Evolutionary conservation across 2,888 invertebrate genomes (phyloP).

Genomic region (Diplazon laetatorius): DNA sequence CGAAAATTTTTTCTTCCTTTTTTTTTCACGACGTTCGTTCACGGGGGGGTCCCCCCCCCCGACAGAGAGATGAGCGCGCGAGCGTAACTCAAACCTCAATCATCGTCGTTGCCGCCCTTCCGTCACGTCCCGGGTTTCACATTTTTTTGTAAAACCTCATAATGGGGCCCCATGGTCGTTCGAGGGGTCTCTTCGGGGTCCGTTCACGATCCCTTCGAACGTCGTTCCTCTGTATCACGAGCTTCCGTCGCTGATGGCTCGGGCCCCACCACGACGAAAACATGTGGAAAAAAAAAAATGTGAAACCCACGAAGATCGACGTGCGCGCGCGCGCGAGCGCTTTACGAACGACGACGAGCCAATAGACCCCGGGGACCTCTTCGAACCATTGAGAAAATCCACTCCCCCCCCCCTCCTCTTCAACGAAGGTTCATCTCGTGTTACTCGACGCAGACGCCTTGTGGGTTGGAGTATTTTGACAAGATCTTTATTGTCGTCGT

Average conservation of each 20-base stretch:
- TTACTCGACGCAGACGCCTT: conserved; percentile 71
- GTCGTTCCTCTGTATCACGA: no score
- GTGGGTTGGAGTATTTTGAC: conserved; percentile 80
- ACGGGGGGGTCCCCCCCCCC: conserved; percentile 64
- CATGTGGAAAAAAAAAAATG: no score
- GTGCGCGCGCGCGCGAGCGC: conserved; percentile 49
- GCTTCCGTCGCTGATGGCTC: no score
- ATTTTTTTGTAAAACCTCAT: conserved; percentile 76
- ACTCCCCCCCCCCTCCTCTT: no score
- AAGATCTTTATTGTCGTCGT: conserved; percentile 81
- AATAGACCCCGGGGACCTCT: conserved; percentile 42
- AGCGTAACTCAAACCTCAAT: conserved; percentile 80
- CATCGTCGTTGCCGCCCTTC: conserved; percentile 63
- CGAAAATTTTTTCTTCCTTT: conserved; percentile 49
- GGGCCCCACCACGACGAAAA: no score
- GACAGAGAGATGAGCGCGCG: conserved; percentile 37
- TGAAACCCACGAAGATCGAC: conserved; percentile 60
- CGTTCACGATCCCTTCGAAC: conserved; percentile 50
- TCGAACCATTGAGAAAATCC: conserved; percentile 79
- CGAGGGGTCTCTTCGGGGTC: conserved; percentile 25
- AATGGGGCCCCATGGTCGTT: conserved; percentile 66
- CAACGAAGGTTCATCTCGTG: conserved; percentile 78
- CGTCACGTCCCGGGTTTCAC: conserved; percentile 69
- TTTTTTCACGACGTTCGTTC: conserved; percentile 47
- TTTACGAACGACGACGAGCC: conserved; percentile 6